A percentile compares a stretch with the other conserved stretches of the same genome.
Evolutionary conservation across 2,888 invertebrate species (phyloP).

Genomic region (Mimas tiliae): DNA sequence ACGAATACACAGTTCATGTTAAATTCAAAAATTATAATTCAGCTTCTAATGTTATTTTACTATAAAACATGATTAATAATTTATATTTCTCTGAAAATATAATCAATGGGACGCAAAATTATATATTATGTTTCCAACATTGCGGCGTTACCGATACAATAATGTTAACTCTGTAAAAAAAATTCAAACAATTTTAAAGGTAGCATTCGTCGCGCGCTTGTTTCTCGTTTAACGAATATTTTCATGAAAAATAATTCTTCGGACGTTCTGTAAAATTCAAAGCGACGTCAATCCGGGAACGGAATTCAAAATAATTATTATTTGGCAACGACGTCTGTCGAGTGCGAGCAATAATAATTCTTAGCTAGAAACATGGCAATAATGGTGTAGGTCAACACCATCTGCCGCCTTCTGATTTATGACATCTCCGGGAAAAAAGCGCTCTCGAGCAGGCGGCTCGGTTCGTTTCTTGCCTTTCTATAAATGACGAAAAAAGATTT

Average conservation of each 20-base stretch:
- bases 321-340: conserved; percentile 54
- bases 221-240: conserved; percentile 23
- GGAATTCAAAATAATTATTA: conserved; percentile 51
- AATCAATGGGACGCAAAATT: too few species aligned
- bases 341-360: conserved; percentile 70
- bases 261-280: conserved; percentile 29
- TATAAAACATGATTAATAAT: neutral
- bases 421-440: conserved; percentile 70
- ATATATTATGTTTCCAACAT: neutral
- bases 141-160: neutral
- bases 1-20: neutral
- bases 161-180: conserved; percentile 2
- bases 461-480: conserved; percentile 62
- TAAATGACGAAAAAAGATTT: conserved; percentile 70
- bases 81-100: too few species aligned
- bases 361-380: conserved; percentile 75
- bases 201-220: conserved; percentile 11
- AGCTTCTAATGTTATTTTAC: neutral
- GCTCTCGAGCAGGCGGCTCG: conserved; percentile 54
- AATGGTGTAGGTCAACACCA: conserved; percentile 79
- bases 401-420: conserved; percentile 79
- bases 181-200: conserved; percentile 21
- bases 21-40: neutral
- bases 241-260: conserved; percentile 28
- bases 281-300: conserved; percentile 30